These are phyloP conservation scores for Muschampia plurimacula DNA, from an alignment of 2,888 invertebrate species.

Conservation along the genomic window DNA sequence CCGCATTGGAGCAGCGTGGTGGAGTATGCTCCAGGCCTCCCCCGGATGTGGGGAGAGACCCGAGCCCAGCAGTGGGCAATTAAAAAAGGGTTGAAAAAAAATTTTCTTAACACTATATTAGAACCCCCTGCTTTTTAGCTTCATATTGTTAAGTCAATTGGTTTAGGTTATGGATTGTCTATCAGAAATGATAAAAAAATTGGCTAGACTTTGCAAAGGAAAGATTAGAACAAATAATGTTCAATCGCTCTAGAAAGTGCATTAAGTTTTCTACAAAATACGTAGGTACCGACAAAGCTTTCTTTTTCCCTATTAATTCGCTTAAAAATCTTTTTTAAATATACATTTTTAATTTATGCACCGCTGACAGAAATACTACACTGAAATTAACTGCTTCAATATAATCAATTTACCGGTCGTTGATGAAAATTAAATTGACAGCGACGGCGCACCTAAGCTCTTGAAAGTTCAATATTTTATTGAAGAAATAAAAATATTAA, in stretches of 20 bases:
- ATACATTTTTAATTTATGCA: neutral
- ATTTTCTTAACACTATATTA: too few species aligned
- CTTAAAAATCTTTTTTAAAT: neutral
- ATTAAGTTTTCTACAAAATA: too few species aligned
- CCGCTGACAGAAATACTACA: constrained; percentile 4
- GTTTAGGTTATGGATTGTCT: too few species aligned
- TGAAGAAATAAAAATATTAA: neutral
- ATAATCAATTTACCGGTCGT: constrained; percentile 23
- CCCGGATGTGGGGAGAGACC: too few species aligned
- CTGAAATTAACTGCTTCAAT: neutral
- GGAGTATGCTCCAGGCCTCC: too few species aligned
- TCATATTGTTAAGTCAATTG: too few species aligned
- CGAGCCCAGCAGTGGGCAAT: too few species aligned
- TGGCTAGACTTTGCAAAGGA: neutral
- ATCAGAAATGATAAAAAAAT: too few species aligned
- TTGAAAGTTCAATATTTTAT: constrained; percentile 5
- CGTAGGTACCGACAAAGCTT: neutral
- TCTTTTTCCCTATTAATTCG: neutral
- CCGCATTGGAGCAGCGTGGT: too few species aligned
- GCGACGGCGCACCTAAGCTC: constrained; percentile 3
- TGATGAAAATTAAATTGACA: constrained; percentile 18
- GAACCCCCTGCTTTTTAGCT: too few species aligned
- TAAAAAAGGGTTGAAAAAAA: too few species aligned
- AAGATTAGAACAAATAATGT: neutral
- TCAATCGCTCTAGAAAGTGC: neutral